A percentile compares a stretch with the other conserved stretches of the same genome.
phyloP scores from a whole-genome alignment of 2,888 invertebrate genomes.

The Philereme vetulata region DNA sequence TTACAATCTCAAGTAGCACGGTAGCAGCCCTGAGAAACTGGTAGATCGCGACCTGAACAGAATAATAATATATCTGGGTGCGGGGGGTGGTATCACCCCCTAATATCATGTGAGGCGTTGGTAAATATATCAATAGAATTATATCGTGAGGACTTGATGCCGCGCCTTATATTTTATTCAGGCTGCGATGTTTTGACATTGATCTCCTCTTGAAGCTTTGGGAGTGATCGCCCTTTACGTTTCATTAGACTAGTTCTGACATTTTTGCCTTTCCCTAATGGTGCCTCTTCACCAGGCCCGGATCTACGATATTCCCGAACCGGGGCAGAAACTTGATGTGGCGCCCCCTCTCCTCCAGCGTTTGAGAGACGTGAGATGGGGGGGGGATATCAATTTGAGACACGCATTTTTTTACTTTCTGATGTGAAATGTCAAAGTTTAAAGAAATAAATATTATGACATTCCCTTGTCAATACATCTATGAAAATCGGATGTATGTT shows the following conservation, averaged over 20 bases:
- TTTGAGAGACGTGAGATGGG: too few relatives aligned
- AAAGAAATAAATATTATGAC: too few relatives aligned
- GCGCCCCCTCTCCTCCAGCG: too few relatives aligned
- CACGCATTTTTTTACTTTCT: too few relatives aligned
- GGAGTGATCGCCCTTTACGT: conserved; percentile 8
- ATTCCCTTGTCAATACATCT: too few relatives aligned
- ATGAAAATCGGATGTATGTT: too few relatives aligned
- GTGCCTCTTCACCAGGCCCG: too few relatives aligned
- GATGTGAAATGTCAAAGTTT: too few relatives aligned
- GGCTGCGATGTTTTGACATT: conserved; percentile 62
- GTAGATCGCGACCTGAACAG: conserved; percentile 73
- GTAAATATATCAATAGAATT: conserved; percentile 81
- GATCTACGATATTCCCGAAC: too few relatives aligned
- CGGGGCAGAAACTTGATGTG: too few relatives aligned
- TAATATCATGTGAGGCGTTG: conserved; percentile 75
- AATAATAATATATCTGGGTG: conserved; percentile 78
- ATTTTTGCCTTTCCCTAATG: too few relatives aligned
- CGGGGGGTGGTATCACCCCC: conserved; percentile 69
- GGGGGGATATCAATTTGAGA: too few relatives aligned
- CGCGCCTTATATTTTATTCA: conserved; percentile 77
- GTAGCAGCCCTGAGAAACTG: conserved; percentile 59
- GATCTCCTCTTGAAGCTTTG: conserved; percentile 51
- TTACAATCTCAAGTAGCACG: conserved; percentile 15
- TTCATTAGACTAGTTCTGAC: background rate
- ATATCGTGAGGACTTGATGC: conserved; percentile 63